phyloP scores from a whole-genome alignment of 1,140 invertebrate species.

The Hyles vespertilio region DNA sequence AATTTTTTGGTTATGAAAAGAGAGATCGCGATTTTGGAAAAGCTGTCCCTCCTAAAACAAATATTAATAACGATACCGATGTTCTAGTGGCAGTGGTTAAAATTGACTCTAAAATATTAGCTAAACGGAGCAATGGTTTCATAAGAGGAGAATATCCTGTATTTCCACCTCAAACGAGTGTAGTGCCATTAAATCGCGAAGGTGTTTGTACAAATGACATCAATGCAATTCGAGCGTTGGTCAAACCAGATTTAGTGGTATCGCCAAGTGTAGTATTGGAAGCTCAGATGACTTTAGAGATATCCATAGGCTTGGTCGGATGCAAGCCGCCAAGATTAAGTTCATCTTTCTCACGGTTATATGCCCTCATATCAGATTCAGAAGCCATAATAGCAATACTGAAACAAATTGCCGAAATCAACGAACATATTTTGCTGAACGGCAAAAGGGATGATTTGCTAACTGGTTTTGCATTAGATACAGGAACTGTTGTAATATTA shows the following conservation, averaged over 20 bases:
- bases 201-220: conserved; percentile 50
- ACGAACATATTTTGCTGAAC: conserved; percentile 24
- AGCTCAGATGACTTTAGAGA: conserved; percentile 55
- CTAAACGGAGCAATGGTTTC: conserved; percentile 40
- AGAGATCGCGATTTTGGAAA: conserved; percentile 34
- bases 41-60: conserved; percentile 12
- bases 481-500: conserved; percentile 39
- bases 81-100: conserved; percentile 47
- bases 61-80: conserved; percentile 29
- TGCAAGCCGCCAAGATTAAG: conserved; percentile 36
- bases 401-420: conserved; percentile 39
- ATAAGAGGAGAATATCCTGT: conserved; percentile 52
- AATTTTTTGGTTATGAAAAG: conserved; percentile 42
- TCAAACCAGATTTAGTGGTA: conserved; percentile 32
- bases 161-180: conserved; percentile 34
- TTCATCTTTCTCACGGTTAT: conserved; percentile 47
- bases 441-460: conserved; percentile 29
- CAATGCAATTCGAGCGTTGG: conserved; percentile 35
- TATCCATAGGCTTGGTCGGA: conserved; percentile 55
- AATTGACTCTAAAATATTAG: conserved; percentile 45
- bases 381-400: conserved; percentile 28
- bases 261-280: conserved; percentile 39
- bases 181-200: conserved; percentile 27
- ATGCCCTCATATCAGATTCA: conserved; percentile 29
- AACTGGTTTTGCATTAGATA: conserved; percentile 56